Base-by-base conservation (phyloP, 2,888 invertebrate genomes). In the Eucera pruinosa region DNA sequence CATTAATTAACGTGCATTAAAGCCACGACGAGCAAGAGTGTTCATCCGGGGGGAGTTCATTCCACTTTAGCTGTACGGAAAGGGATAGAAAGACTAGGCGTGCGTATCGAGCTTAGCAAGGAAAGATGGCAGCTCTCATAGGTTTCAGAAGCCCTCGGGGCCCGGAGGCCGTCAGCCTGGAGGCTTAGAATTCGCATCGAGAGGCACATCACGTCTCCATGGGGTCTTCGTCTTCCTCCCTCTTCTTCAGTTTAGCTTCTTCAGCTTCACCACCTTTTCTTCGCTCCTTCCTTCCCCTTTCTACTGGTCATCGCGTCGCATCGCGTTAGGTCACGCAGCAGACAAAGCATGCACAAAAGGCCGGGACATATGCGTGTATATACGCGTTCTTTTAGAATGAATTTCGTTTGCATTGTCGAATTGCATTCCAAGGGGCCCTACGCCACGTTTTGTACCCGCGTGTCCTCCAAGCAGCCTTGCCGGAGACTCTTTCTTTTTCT, bases 381-480 rank as follows among this genome's bases (percentile, higher is more conserved):
- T 23, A 57, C 13, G 60, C 60, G 41, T 47, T 11, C 57, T 60
- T 66, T 78, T 82, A 86, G 87, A 88, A 88, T 86, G 89, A 83
- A 88, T 88, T 90, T 88, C 82, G 87, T 88, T 83, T 87, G 87
- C 86, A 86, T 88, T 85, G 84, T 84, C 85, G 87, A 71, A 89
- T 89, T 84, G 89, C 90, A 90, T 90, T 90, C 90, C 89, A 23
- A 79, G 85, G 83, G 87, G 36, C 47, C 87, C 85, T 76, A 13
- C 5, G 18, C 73, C 6, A 81, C 83, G 85, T 89, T 89, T 90
- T 88, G 89, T 89, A 86, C 83, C 84, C 82, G 85, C 66, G 69
- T 68, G 76, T 88, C 90, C 89, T 90, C 86, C 89, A 88, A 74
- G 88, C 88, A 89, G 89, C 89, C 90, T 89, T 90, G 89, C 83